Evolutionary conservation across 1,140 invertebrate species (phyloP).

Genomic region (Drosophila gunungcola): DNA sequence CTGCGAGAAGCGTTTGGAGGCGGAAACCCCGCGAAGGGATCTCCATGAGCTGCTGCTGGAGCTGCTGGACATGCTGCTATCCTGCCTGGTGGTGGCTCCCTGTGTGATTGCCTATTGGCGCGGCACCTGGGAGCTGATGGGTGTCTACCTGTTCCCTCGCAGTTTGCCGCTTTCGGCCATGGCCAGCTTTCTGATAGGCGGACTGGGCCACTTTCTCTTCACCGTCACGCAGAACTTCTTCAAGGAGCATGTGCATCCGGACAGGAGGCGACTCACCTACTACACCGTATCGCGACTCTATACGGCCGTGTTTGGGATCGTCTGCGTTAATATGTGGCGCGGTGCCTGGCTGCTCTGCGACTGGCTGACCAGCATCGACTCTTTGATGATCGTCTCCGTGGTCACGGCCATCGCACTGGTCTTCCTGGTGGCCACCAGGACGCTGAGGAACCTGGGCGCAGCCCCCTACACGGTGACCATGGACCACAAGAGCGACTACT

Average conservation of each 20-base stretch:
- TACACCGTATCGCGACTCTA: constrained; percentile 90
- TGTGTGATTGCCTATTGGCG: constrained; percentile 94
- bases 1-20: constrained; percentile 70
- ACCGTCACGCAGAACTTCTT: constrained; percentile 88
- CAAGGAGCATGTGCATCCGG: constrained; percentile 87
- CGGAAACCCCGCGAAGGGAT: constrained; percentile 69
- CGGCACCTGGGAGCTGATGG: constrained; percentile 93
- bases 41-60: constrained; percentile 87
- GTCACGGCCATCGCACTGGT: constrained; percentile 88
- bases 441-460: constrained; percentile 91
- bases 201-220: constrained; percentile 89
- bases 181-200: constrained; percentile 89
- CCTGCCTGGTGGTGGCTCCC: constrained; percentile 90
- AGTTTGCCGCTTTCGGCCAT: constrained; percentile 87
- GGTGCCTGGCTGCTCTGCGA: constrained; percentile 92
- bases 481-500: constrained; percentile 91
- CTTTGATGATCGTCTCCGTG: constrained; percentile 86
- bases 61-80: constrained; percentile 89
- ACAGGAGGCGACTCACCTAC: constrained; percentile 88
- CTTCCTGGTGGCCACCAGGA: constrained; percentile 88
- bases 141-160: constrained; percentile 88
- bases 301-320: constrained; percentile 90
- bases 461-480: constrained; percentile 91
- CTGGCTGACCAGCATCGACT: constrained; percentile 88
- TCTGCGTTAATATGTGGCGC: constrained; percentile 93